Base-by-base conservation (phyloP, 2,113 vertebrate genomes). In the Mormyrus iriodes region DNA sequence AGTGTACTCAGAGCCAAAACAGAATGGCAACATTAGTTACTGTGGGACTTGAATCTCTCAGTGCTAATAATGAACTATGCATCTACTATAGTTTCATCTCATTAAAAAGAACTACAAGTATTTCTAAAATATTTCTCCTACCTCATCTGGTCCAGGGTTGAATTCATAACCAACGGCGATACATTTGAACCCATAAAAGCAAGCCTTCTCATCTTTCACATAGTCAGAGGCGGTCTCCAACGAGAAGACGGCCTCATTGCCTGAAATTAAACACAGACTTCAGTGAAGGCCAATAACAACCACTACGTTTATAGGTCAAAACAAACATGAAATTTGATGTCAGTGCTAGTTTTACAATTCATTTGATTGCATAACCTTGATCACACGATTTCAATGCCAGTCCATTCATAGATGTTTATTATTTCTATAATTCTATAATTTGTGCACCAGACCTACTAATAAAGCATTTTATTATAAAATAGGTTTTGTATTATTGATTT, bases 181-280 rank as follows among this genome's bases (percentile, higher is more conserved):
- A 94, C 98, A 99, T 89, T 99, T 99, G 92, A 99, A 99, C 90
- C 98, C 98, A 90, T 98, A 99, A 93, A 99, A 99, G 90, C 95
- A 97, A 86, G 98, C 97, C 91, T 99, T 99, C 92, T 99, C 98
- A 94, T 99, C 98, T 95, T 99, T 99, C 42, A 99, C 98, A 46
- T 99, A 99, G 95, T 99, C 98, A 15, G 98, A 99, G 0, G 98
- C 98, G 1, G 98, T 99, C 93, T 99, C 98, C 93, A 99, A 91
- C 61, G 98, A 99, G 94, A 99, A 99, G 35, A 99, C 95, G 48
- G 97, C 97, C 94, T 99, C 98, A 73, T 99, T 99, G 93, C 98
- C 98, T 99, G 92, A 87, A 82, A 94, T 90, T 17, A 93, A 0
- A 91, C 79, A 91, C 46, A 89, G 49, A 8, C 69, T 90, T 31